Conservation (phyloP, 2,113 vertebrate genomes). For the Recurvirostra avosetta region DNA sequence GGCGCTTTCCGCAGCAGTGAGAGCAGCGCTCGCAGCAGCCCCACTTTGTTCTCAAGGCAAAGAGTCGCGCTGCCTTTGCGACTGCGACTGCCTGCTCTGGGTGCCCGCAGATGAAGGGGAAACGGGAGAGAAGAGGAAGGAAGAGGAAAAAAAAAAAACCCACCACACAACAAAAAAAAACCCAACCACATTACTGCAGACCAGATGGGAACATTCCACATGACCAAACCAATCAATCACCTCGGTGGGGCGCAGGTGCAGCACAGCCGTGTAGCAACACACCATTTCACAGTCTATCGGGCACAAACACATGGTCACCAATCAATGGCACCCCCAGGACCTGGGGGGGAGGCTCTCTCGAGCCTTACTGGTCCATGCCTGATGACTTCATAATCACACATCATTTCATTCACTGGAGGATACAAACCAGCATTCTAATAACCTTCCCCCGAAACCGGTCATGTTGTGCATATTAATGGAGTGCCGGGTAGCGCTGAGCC, state of each 20-base stretch:
- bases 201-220: constrained; percentile 99
- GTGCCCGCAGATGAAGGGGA: constrained; percentile 62
- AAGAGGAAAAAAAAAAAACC: not conserved
- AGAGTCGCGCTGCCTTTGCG: constrained; percentile 79
- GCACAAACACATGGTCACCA: constrained; percentile 99
- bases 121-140: constrained; percentile 54
- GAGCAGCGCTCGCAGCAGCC: constrained; percentile 21
- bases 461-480: constrained; percentile 87
- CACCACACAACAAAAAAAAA: constrained; percentile 39
- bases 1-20: not conserved
- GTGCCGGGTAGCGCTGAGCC: constrained; percentile 63
- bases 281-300: constrained; percentile 99
- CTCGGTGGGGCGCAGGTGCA: constrained; percentile 98
- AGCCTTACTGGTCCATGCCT: constrained; percentile 95
- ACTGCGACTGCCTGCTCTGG: constrained; percentile 74
- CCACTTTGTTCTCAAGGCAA: constrained; percentile 69
- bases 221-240: constrained; percentile 99
- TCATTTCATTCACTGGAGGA: constrained; percentile 94
- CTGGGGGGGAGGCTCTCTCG: constrained; percentile 84
- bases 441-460: constrained; percentile 82
- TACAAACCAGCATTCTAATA: constrained; percentile 93
- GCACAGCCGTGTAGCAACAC: constrained; percentile 99
- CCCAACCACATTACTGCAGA: constrained; percentile 90
- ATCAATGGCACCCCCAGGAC: constrained; percentile 99
- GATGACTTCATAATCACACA: constrained; percentile 99